These are phyloP conservation scores for Acrocephalus scirpaceus DNA, from an alignment of 2,797 vertebrate species.

Conservation along the genomic window DNA sequence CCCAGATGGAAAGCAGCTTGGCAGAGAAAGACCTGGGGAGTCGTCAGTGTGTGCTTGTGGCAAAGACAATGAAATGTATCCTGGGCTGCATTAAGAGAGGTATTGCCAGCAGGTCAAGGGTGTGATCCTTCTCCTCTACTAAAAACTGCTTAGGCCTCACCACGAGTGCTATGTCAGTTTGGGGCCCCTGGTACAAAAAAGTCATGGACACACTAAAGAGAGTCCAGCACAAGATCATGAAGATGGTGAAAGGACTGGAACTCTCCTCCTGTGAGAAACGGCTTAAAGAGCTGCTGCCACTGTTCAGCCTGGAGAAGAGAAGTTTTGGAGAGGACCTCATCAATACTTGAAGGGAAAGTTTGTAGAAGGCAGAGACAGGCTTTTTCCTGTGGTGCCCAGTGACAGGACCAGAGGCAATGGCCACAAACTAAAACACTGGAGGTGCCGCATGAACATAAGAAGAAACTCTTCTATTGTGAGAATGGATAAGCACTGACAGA, in stretches of 20 bases:
- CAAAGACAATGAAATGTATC: neutral
- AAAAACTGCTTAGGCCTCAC: neutral
- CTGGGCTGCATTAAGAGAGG: neutral
- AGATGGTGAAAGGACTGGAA: neutral
- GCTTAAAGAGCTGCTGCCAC: neutral
- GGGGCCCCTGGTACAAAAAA: neutral
- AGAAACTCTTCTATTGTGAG: neutral
- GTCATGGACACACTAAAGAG: neutral
- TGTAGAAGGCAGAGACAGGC: neutral
- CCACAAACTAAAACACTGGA: neutral
- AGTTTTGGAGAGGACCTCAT: neutral
- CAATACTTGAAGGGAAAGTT: neutral
- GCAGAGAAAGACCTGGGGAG: neutral
- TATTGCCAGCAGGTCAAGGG: neutral
- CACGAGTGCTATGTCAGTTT: neutral
- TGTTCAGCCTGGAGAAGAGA: neutral
- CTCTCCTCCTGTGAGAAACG: neutral
- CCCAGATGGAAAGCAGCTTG: neutral
- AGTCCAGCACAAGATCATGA: neutral
- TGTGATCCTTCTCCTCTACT: neutral
- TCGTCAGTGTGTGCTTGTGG: neutral
- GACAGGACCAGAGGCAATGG: neutral
- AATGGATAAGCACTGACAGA: neutral
- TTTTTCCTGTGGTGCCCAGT: neutral
- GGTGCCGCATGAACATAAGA: rapidly evolving